Evolutionary conservation across 2,797 vertebrate genomes (phyloP).

Genomic region (Uromys caudimaculatus): DNA sequence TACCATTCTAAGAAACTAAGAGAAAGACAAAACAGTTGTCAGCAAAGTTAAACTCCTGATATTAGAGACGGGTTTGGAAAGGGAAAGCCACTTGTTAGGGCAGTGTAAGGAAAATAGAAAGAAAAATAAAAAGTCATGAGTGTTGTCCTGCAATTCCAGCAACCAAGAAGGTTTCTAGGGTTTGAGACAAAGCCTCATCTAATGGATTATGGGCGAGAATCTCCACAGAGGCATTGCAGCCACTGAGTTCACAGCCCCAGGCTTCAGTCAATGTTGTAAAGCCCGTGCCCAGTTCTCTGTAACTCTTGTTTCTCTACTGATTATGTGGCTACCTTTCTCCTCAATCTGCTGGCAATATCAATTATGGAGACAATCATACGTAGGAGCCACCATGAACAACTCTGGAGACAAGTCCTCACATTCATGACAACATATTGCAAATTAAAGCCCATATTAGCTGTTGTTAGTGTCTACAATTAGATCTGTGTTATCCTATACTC

Average conservation of each 20-base stretch:
- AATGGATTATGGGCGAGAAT: background rate
- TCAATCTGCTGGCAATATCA: background rate
- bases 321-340: background rate
- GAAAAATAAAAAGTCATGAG: background rate
- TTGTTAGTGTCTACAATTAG: background rate
- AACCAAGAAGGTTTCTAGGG: background rate
- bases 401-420: background rate
- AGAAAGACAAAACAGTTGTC: background rate
- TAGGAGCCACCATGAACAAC: background rate
- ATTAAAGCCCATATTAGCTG: background rate
- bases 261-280: background rate
- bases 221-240: background rate
- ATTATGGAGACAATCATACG: background rate
- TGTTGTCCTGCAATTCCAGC: background rate
- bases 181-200: background rate
- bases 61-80: background rate
- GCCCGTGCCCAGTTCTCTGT: background rate
- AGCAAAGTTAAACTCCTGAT: background rate
- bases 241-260: background rate
- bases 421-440: background rate
- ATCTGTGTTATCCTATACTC: background rate
- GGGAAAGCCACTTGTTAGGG: background rate
- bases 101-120: background rate
- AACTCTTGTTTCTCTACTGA: background rate
- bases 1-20: background rate